Conservation (phyloP, 2,888 invertebrate species). For the Drosophila pseudotalamancana region DNA sequence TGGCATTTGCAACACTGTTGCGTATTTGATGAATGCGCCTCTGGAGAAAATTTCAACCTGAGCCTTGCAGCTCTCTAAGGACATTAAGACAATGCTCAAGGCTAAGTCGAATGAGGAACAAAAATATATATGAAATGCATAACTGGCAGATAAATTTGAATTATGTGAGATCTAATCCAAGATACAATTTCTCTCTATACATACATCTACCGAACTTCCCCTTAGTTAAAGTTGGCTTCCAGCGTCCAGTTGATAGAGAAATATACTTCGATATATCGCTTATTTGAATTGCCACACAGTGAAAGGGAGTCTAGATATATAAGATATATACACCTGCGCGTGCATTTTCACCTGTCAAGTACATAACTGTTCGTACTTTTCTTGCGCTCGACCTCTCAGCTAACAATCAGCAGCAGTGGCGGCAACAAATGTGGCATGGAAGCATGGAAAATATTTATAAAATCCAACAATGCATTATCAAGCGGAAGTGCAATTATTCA, state of each 20-base stretch:
- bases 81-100: conserved; percentile 60
- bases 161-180: neutral
- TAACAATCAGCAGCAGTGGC: conserved; percentile 19
- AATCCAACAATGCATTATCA: conserved; percentile 79
- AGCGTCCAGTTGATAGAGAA: conserved; percentile 4
- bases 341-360: conserved; percentile 64
- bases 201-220: no score
- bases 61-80: conserved; percentile 30
- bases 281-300: neutral
- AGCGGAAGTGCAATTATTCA: conserved; percentile 80
- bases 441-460: conserved; percentile 76
- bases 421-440: conserved; percentile 34
- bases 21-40: conserved; percentile 28
- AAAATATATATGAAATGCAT: conserved; percentile 42
- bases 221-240: no score
- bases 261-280: neutral
- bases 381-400: conserved; percentile 35
- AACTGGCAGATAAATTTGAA: conserved; percentile 5
- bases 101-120: neutral
- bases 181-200: neutral
- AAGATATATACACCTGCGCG: conserved; percentile 40
- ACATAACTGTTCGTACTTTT: neutral
- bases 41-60: conserved; percentile 8
- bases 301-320: conserved; percentile 13
- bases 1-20: conserved; percentile 45